These are phyloP conservation scores for Anthoscopus minutus DNA, from an alignment of 2,113 vertebrate genomes.

Conservation along the genomic window DNA sequence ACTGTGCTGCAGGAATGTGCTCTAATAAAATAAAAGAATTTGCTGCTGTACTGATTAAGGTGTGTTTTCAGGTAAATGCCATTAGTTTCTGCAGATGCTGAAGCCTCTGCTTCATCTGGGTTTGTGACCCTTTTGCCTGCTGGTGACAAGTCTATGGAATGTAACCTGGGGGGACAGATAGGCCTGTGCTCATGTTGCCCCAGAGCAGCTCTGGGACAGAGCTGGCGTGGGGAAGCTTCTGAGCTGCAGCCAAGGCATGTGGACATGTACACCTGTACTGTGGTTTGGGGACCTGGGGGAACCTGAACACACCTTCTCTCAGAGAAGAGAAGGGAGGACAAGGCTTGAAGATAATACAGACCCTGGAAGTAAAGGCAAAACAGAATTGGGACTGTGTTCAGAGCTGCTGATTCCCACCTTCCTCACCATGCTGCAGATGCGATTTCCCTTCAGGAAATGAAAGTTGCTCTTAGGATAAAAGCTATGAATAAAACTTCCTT, in stretches of 20 bases:
- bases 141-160: neutral
- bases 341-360: neutral
- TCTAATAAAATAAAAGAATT: neutral
- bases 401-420: neutral
- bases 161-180: accelerated
- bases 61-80: neutral
- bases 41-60: neutral
- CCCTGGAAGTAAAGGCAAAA: neutral
- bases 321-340: neutral
- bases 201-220: neutral
- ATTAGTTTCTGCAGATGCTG: neutral
- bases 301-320: no score
- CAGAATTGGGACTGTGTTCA: neutral
- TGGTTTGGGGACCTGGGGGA: neutral
- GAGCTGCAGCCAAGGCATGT: neutral
- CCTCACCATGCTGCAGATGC: neutral
- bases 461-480: neutral
- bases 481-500: neutral
- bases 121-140: neutral
- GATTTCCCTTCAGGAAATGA: neutral
- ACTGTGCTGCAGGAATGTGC: neutral
- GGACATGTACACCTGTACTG: neutral
- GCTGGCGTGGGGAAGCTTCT: neutral
- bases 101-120: neutral
- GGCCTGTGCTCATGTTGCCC: neutral